Percentiles rank a stretch among this genome's conserved stretches.
Evolutionary conservation across 2,113 vertebrate genomes (phyloP).

Genomic region (Pterocles gutturalis): DNA sequence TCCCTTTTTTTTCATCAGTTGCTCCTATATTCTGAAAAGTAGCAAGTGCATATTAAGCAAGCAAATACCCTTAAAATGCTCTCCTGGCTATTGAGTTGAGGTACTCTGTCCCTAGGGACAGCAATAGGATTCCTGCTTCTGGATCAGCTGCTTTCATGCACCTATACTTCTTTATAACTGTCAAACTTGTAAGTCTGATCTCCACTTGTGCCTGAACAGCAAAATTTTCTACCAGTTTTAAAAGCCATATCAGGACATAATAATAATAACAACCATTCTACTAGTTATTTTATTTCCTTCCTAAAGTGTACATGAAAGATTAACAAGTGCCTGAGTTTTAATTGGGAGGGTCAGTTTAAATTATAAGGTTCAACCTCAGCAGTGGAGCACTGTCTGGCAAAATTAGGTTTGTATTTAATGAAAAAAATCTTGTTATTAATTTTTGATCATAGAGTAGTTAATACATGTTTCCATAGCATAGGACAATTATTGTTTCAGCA

Average conservation of each 20-base stretch:
- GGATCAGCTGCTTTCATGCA: not conserved
- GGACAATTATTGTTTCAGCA: not conserved
- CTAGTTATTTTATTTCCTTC: not conserved
- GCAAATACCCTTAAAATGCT: not conserved
- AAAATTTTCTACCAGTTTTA: not conserved
- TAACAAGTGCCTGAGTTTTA: not conserved
- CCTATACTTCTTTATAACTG: not conserved
- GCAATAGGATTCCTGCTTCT: not conserved
- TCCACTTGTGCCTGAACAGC: not conserved
- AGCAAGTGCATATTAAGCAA: not conserved
- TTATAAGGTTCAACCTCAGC: not conserved
- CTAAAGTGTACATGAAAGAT: not conserved
- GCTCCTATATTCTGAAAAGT: not conserved
- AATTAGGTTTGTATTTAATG: not conserved
- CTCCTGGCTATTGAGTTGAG: not conserved
- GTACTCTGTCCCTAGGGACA: not conserved
- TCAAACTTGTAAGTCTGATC: not conserved
- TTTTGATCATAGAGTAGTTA: not conserved
- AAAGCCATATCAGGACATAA: not conserved
- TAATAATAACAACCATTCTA: not conserved
- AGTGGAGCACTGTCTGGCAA: not conserved
- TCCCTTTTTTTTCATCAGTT: not conserved
- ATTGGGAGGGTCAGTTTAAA: constrained; percentile 4
- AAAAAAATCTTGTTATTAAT: not conserved
- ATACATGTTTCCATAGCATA: not conserved